A percentile compares a stretch with the other conserved stretches of the same genome.
phyloP scores from a whole-genome alignment of 2,113 vertebrate species.

The Esox niger region DNA sequence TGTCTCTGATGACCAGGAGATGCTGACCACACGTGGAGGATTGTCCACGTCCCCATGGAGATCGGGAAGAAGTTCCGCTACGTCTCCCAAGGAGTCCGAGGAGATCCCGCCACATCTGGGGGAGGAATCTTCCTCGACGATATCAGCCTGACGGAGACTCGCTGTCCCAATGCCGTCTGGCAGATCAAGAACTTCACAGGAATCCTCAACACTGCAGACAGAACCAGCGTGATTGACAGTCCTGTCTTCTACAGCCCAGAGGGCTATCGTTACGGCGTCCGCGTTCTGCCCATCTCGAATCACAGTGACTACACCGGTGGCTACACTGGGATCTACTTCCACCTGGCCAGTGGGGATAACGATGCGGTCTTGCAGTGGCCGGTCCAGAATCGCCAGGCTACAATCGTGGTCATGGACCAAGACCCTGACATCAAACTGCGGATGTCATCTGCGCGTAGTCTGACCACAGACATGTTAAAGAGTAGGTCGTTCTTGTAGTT shows the following conservation, averaged over 20 bases:
- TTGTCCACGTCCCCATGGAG: constrained; percentile 78
- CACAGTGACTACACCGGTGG: constrained; percentile 54
- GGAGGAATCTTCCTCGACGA: constrained; percentile 86
- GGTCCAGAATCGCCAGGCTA: constrained; percentile 78
- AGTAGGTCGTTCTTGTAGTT: background rate
- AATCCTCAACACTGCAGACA: constrained; percentile 55
- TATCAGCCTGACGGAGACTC: constrained; percentile 78
- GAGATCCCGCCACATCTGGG: constrained; percentile 56
- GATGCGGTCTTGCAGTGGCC: constrained; percentile 86
- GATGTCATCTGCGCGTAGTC: constrained; percentile 83
- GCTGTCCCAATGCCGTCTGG: constrained; percentile 83
- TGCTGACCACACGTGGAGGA: constrained; percentile 79
- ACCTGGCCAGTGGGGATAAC: constrained; percentile 83
- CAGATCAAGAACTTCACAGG: constrained; percentile 77
- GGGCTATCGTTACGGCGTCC: constrained; percentile 80
- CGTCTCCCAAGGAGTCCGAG: constrained; percentile 80
- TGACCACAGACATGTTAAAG: constrained; percentile 70
- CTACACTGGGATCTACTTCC: constrained; percentile 75
- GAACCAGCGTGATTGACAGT: constrained; percentile 56
- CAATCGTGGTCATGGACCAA: constrained; percentile 84
- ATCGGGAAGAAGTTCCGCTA: constrained; percentile 86
- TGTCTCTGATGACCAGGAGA: constrained; percentile 65
- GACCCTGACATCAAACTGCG: constrained; percentile 75
- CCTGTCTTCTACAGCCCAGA: constrained; percentile 85
- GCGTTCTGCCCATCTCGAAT: constrained; percentile 59